Evolutionary conservation across 2,113 vertebrate species (phyloP).

Genomic region (Oriolus oriolus): DNA sequence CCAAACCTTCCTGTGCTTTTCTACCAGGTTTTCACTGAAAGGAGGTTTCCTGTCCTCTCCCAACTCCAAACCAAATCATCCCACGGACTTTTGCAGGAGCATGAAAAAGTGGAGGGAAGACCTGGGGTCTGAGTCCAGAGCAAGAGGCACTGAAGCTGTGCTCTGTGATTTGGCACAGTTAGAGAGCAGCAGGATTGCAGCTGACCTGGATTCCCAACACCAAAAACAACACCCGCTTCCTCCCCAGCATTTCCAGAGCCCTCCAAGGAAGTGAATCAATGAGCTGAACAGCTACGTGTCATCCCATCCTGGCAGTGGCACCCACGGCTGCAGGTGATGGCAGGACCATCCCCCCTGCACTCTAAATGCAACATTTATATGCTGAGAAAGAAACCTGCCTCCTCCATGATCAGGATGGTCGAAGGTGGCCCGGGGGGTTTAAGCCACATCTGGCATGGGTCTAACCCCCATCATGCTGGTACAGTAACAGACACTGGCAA

Average conservation of each 20-base stretch:
- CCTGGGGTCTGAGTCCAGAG: rapidly evolving
- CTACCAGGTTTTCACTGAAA: neutral
- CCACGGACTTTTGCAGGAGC: neutral
- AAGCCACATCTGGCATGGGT: neutral
- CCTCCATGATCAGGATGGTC: rapidly evolving
- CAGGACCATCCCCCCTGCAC: neutral
- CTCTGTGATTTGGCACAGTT: neutral
- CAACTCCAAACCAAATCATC: neutral
- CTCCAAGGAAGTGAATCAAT: neutral
- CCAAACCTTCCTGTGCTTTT: neutral
- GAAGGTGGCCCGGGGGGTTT: neutral
- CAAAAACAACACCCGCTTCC: neutral
- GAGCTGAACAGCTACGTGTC: neutral
- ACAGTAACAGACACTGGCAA: neutral
- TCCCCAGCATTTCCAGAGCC: neutral
- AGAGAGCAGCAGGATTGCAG: neutral
- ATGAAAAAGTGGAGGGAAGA: neutral
- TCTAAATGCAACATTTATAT: neutral
- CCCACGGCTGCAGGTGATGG: neutral
- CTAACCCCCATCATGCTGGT: neutral
- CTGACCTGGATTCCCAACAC: constrained; percentile 22
- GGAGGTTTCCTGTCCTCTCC: neutral
- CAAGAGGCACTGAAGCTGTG: neutral
- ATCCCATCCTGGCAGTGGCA: neutral
- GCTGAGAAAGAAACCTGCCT: neutral